Conservation (phyloP, 2,113 vertebrate genomes). For the Piaya cayana region DNA sequence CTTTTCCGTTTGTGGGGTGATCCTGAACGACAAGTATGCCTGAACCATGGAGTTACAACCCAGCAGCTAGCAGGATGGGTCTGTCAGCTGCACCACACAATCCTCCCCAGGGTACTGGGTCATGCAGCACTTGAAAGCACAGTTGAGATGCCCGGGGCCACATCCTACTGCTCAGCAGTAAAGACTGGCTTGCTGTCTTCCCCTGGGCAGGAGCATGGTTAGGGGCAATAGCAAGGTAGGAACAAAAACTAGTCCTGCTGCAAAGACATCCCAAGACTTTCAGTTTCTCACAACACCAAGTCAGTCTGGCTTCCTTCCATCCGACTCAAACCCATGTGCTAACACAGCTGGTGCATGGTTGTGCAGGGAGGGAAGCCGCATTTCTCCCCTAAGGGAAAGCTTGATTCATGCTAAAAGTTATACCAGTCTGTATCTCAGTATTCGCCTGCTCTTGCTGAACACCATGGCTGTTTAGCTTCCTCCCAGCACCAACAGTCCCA, state of each 20-base stretch:
- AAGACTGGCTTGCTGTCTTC: neutral
- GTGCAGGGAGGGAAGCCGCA: neutral
- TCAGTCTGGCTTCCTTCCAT: neutral
- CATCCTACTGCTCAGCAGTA: neutral
- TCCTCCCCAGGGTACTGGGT: neutral
- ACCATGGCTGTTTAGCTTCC: neutral
- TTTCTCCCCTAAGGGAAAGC: neutral
- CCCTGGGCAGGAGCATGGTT: rapidly evolving
- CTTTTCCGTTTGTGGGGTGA: neutral
- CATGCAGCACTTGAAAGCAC: rapidly evolving
- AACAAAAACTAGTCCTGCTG: neutral
- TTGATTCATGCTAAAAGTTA: neutral
- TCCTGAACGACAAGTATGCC: neutral
- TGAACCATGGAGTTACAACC: neutral
- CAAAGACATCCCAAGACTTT: neutral
- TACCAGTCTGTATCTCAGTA: neutral
- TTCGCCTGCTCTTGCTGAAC: neutral
- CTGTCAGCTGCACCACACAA: neutral
- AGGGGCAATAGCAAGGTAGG: neutral
- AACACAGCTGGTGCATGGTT: neutral
- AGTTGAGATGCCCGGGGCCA: rapidly evolving
- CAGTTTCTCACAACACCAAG: neutral
- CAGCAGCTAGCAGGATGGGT: rapidly evolving
- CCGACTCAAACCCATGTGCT: neutral
- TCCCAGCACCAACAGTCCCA: neutral